Evolutionary conservation across 2,797 vertebrate genomes (phyloP), one percentile per base, ranked within the genome.

Genomic region (Melopsittacus undulatus): DNA sequence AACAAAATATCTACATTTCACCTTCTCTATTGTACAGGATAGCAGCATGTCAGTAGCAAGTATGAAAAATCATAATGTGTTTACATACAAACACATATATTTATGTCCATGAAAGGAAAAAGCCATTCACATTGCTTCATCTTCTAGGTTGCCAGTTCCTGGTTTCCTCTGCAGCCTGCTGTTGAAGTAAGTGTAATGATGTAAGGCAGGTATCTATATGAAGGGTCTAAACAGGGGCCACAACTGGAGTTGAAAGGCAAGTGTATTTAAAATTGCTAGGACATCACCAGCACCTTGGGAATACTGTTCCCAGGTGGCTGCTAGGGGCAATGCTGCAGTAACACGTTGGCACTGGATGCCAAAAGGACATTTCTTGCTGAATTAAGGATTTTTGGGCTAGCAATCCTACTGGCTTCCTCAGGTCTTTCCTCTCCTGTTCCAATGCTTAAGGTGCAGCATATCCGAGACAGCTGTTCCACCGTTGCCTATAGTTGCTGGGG

Each of bases 331-430:
- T 32, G 67, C 42, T 61, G 18, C 36, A 56, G 17, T 23, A 48
- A 63, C 1, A 1, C 2, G 0, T 11, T 48, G 32, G 17, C 16
- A 24, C 11, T 46, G 6, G 3, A 54, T 72, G 27, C 18, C 34
- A 52, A 26, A 85, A n/a, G 11, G n/a, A 46, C 3, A 10, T 46
- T 42, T 48, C 79, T 68, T 79, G 34, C 5, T 3, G 23, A 46
- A 52, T 3, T 5, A 24, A 78, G 34, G 54, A 29, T 61, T 74
- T 77, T 18, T 17, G 83, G 29, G 36, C 32, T 42, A 13, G 14
- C 5, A 22, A 17, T 49, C 13, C 62, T 30, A 9, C 46, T 42
- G 36, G 8, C 13, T 7, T 83, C 52, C 56, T 84, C 7, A 63
- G n/a, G 29, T 13, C n/a, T 91, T 70, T 87, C 61, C 36, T 27